Evolutionary conservation across 1,140 invertebrate genomes (phyloP), one percentile per base, ranked within the genome.

Genomic region (Cotesia vestalis): DNA sequence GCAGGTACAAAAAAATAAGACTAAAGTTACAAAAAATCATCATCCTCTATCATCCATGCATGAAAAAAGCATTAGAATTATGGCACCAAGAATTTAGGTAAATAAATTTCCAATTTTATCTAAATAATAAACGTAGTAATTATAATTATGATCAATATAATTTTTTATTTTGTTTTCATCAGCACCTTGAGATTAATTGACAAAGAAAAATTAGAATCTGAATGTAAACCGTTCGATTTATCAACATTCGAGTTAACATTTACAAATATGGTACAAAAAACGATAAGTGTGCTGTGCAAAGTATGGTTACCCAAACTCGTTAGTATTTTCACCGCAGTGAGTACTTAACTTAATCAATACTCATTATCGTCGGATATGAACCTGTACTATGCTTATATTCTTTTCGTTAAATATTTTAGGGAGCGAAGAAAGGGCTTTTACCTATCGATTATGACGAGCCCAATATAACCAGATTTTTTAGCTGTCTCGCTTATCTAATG

Each of bases 401-500:
- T 70, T 51, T 59, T 1, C 27, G 27, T 27, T 57, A 53, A 52
- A 34, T 75, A 20, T 40, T 55, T 34, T 55, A 66, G 89, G 95
- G 92, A 6, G 91, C 89, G 75, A 94, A 93, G 83, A 91, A 91
- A 75, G 92, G 93, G 77, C 88, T 90, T 76, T 88, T 96, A 69
- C 94, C 94, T 5, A 89, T 91, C 70, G 88, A 90, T 8, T 89
- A 91, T 59, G 90, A 92, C 73, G 89, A 88, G 53, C 88, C 87
- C 5, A 89, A 90, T 77, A 90, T 94, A 78, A 90, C 90, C 78
- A 89, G 90, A 64, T 96, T 96, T 86, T 96, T 94, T 79, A 93
- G 95, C 79, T 95, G 94, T 78, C 90, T 96, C 1, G 92, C 93
- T 4, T 91, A 92, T 14, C 87, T 97, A 17, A 97, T 97, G 95